Base-by-base conservation (phyloP, 2,888 invertebrate genomes). In the Aleiodes leptofemur region DNA sequence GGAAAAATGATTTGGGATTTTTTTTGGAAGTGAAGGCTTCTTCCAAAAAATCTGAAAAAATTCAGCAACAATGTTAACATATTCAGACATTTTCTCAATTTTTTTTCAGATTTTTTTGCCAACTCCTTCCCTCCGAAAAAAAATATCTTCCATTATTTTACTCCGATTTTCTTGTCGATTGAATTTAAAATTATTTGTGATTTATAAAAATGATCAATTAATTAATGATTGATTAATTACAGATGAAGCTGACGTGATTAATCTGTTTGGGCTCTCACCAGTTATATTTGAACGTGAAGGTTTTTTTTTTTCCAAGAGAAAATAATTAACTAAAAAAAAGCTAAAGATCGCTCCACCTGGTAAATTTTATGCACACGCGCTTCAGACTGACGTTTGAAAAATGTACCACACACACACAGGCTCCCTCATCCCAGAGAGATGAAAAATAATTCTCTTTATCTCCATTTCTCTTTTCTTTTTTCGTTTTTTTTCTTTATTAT, bases 171-270 rank as follows among this genome's bases (percentile, higher is more conserved):
- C 2, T 23, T 23, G 1, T 23, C 23, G 23, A 23, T 23, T 23
- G 23, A 23, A 23, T 23, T 23, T 23, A 2, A 23, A 31, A 34
- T 34, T 34, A 34, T 34, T 34, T 6, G 6, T 34, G 6, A 34
- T 34, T 34, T 4, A 34, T 3, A 3, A 43, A 23, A 61, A 61
- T 34, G 13, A 53, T 56, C 9, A 51, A 34, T 34, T 34, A 23
- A 53, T 56, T n/a, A 51, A 34, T 34, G 7, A 69, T 53, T 59
- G 31, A 38, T 59, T 13, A 9, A 61, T 83, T 82, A 11, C 80
- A 87, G 87, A 86, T 87, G 87, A 87, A 87, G 86, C 82, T 81
- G 80, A 76, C 74, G 78, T 76, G 80, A 72, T 38, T 61, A 78
- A 77, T 64, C 48, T 80, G 77, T 80, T 77, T 79, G 76, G 77